Base-by-base conservation (phyloP, 2,888 invertebrate genomes). In the Noctua fimbriata region DNA sequence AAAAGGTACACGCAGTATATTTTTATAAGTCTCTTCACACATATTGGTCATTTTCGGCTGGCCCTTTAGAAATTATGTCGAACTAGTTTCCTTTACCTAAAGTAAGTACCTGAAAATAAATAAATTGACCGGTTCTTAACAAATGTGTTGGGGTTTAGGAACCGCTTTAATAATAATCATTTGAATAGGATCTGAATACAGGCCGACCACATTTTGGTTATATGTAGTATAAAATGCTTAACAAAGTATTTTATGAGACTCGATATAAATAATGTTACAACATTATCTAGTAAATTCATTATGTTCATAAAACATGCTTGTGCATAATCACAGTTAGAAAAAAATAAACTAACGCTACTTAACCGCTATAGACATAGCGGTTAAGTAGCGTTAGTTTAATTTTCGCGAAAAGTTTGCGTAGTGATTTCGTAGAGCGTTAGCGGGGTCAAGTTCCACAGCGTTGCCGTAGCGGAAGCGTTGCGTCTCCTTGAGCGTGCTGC, bases 91-190 rank as follows among this genome's bases (percentile, higher is more conserved):
- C 65, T 72, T 60, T 60, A 65, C 28, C 32, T 69, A 66, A 60
- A 49, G 14, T 70, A 60, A 18, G 66, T 78, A 67, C 18, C 69
- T 86, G 72, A 81, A 82, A 88, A 72, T 82, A 73, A 82, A 78
- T 77, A 70, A 55, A 41, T 49, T 63, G 70, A 87, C 88, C 79
- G 73, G 87, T 86, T 77, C 63, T 72, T 69, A 63, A 86, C 71
- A 60, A 75, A 76, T 65, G 55, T 81, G 55, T 69, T 75, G 65
- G 69, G 58, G 52, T 74, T 80, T 74, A 77, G 84, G 78, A 73
- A 76, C 32, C 28, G 66, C 83, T 87, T 84, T 88, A 79, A 83
- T 65, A 47, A 0, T 49, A 14, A 63, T 77, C 76, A 76, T 76
- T 70, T 83, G 80, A 87, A 88, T 79, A 87, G 70, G 58, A 71